Conservation (phyloP, 1,140 invertebrate genomes). For the Sycophaga agraensis region DNA sequence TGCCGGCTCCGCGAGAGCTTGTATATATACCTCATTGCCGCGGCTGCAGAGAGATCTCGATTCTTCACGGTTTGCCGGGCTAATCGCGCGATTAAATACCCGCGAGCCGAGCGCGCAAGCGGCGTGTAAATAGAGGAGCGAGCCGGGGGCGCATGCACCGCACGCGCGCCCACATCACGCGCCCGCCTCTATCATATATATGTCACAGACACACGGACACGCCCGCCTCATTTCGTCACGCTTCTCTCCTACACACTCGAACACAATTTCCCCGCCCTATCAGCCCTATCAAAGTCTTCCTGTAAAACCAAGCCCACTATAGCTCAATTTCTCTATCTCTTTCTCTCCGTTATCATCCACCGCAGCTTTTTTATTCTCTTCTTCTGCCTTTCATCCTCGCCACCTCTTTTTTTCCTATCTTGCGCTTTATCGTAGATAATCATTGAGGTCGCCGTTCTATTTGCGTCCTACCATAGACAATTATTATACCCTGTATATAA, state of each 20-base stretch:
- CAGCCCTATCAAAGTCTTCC: conserved; percentile 5
- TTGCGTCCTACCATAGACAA: conserved; percentile 14
- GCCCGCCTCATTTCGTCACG: neutral
- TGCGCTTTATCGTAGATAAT: conserved; percentile 2
- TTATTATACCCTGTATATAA: conserved; percentile 18
- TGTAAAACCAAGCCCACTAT: neutral
- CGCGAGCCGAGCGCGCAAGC: no score
- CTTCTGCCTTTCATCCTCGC: no score
- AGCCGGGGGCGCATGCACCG: no score
- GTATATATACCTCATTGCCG: no score
- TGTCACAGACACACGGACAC: neutral
- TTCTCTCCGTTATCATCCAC: neutral
- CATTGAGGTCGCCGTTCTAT: conserved; percentile 5
- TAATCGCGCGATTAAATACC: no score
- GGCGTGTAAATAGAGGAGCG: no score
- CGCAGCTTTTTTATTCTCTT: neutral
- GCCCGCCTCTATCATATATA: no score
- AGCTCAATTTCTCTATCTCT: neutral
- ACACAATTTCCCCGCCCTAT: neutral
- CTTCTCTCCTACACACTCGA: neutral
- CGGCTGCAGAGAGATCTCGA: no score
- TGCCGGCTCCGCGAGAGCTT: no score
- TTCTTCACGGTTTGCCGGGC: no score
- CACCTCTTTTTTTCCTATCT: neutral
- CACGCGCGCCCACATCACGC: no score